Evolutionary conservation across 2,888 invertebrate genomes (phyloP).

Genomic region (Lasioglossum oenotherae): DNA sequence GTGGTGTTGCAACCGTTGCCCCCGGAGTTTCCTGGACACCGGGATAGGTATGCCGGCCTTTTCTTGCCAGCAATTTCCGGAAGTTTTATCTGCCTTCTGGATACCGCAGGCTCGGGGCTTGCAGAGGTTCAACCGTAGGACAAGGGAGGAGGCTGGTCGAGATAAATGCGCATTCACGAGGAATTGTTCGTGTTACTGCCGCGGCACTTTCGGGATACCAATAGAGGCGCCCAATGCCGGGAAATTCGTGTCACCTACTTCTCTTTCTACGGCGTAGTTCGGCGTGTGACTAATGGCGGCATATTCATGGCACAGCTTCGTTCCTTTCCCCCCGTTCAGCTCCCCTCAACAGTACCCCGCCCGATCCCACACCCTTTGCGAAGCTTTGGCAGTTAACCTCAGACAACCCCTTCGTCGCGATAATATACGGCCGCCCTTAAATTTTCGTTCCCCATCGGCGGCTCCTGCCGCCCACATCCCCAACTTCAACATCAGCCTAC

Average conservation of each 20-base stretch:
- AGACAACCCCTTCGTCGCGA: conserved; percentile 73
- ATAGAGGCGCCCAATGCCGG: conserved; percentile 72
- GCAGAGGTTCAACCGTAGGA: conserved; percentile 8
- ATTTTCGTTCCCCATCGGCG: conserved; percentile 69
- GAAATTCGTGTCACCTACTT: conserved; percentile 75
- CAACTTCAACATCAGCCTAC: conserved; percentile 45
- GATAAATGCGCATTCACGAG: conserved; percentile 72
- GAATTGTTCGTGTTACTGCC: conserved; percentile 73
- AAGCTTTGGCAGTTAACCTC: conserved; percentile 77
- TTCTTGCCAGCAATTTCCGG: conserved; percentile 50
- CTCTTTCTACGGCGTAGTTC: conserved; percentile 73
- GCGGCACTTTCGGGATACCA: conserved; percentile 69
- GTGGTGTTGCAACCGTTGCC: neutral
- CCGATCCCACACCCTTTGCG: conserved; percentile 60
- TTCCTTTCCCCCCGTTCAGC: conserved; percentile 44
- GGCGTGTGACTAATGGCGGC: conserved; percentile 77
- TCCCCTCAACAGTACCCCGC: conserved; percentile 49
- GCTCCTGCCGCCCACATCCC: conserved; percentile 19
- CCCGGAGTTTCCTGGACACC: neutral
- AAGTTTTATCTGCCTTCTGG: conserved; percentile 67
- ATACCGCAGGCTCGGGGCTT: conserved; percentile 27
- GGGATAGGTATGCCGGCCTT: conserved; percentile 26
- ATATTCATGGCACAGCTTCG: conserved; percentile 73
- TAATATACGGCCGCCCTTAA: conserved; percentile 76
- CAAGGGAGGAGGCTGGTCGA: conserved; percentile 42